Base-by-base conservation (phyloP, 2,113 vertebrate species). In the Puntigrus tetrazona region DNA sequence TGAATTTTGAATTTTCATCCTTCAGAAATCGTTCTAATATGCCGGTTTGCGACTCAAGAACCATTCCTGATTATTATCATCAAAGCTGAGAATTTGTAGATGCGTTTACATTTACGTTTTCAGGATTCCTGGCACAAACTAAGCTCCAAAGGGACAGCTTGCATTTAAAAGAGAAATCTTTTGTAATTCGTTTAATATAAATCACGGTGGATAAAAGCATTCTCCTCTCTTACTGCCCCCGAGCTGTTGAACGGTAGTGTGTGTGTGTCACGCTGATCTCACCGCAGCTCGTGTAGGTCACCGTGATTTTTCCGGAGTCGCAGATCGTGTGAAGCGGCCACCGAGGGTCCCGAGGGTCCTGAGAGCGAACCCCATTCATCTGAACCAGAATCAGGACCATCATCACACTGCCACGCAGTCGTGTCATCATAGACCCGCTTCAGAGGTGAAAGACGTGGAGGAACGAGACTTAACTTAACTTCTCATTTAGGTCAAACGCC, bases 251-350 rank as follows among this genome's bases (percentile, higher is more conserved):
- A 67, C 16, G 34, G 29, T n/a, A 72, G 38, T 61, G 7, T 55
- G 38, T 61, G 7, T 55, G 16, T 10, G 16, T 10, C 29, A 27
- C 63, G 5, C 41, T n/a, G 29, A 76, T 85, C 84, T 86, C 81
- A 87, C 74, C 84, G 52, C 88, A 86, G 78, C 81, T 86, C 43
- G 36, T 83, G 81, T 81, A 86, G 25, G 31, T 45, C 20, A 83
- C 57, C 16, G 70, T 73, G 10, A 86, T 22, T 57, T 7, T 79
- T 38, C 70, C 22, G 16, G 72, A 59, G 29, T 18, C 38, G 14
- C 84, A 86, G 16, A 84, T 34, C 31, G 65, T 81, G 81, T 87
- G 83, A 63, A 82, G 10, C 25, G 84, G 72, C 77, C 86, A 87
- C 20, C 34, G 45, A 6, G 20, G 67, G 25, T 84, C 45, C 20